Evolutionary conservation across 2,797 vertebrate genomes (phyloP), one percentile per base, ranked within the genome.

Genomic region (Coranthus polyacanthus): DNA sequence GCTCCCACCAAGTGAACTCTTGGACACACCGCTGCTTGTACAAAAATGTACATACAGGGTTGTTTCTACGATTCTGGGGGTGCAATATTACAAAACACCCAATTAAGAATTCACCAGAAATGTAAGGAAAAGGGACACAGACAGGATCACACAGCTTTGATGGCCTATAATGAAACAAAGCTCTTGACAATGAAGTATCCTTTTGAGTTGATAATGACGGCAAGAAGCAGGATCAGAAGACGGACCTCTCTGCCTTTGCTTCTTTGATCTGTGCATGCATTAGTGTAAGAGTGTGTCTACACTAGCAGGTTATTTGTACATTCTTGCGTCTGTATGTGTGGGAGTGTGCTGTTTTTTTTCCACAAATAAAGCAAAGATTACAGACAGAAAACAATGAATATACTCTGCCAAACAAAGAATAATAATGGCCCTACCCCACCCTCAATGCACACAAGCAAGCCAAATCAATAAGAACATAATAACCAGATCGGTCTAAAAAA

Each of bases 221-320:
- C 44, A 56, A 68, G 42, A 60, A 1, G 1, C 45, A 42, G 52
- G 52, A 50, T 61, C 45, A 75, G 46, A 60, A 49, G 38, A 49
- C 49, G 36, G 68, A 57, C 56, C 51, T 37, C 29, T 46, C n/a
- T 37, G 52, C 6, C 20, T 49, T 38, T 43, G 22, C 42, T 37
- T 20, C 72, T 79, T 81, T 82, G 65, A 79, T 83, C 69, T 75
- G 13, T 70, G 54, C 66, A 69, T 68, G 41, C 16, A 42, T 56
- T 45, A 59, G 45, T 72, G 57, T 50, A 50, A 26, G 11, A 2
- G 34, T 44, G 57, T 36, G 45, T 58, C 24, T 47, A 10, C 34
- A 10, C 16, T 13, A 10, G 18, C 45, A 21, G 29, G 16, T 45
- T 70, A 34, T 53, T 15, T 44, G 17, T 24, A 43, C 17, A 52